Base-by-base conservation (phyloP, 2,888 invertebrate genomes). In the Eupithecia vulgata region DNA sequence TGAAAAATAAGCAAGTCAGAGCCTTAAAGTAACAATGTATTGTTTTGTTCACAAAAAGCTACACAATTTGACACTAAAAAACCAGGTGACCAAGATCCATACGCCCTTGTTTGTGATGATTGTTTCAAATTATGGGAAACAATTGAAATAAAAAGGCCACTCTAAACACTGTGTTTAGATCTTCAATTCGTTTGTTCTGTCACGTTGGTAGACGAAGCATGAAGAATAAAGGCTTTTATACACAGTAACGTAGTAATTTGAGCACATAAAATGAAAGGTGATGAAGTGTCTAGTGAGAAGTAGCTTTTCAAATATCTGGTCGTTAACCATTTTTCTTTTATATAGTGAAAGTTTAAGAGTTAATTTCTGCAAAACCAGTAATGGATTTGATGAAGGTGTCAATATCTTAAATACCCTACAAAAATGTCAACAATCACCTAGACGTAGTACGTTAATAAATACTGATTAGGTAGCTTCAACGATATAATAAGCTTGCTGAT, bases 161-260 rank as follows among this genome's bases (percentile, higher is more conserved):
- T 52, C 80, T 82, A 81, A 81, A 82, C 81, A 83, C 84, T 81
- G 80, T 86, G 83, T 84, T 84, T 82, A 83, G 83, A 82, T 83
- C 81, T 81, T 83, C 77, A 75, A 83, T 84, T 84, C 81, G 80
- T 82, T 85, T 85, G 87, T 87, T 84, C 85, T 85, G 87, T 88
- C 88, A 85, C 82, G 84, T 81, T 59, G 57, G 37, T 40, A 74
- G 45, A 68, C 67, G 69, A 68, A 67, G 59, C 70, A 70, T 70
- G 70, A 70, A 70, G 40, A 70, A 40, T 65, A 70, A 65, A 70
- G 65, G 48, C 62, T 65, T 70, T 65, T 65, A 52, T 70, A 70
- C 70, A 70, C 70, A 45, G 45, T 45, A 25, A 40, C 40, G 67
- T 48, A 35, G 70, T 76, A 77, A 68, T 76, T 72, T 75, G 69